Conservation (phyloP, 2,797 vertebrate species). For the Neosilurus hyrtlii region DNA sequence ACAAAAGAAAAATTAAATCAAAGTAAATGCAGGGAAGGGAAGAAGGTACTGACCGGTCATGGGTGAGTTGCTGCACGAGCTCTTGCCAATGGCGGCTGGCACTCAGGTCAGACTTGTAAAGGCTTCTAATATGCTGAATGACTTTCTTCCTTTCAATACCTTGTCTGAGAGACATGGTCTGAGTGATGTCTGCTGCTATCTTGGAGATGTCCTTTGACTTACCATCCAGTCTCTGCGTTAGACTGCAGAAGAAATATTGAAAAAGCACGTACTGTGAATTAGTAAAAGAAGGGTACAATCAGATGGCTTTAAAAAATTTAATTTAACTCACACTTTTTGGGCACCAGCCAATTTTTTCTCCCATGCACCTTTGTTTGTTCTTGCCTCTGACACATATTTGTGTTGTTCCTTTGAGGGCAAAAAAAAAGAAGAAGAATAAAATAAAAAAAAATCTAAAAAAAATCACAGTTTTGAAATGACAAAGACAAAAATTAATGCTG, state of each 20-base stretch:
- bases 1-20: background rate
- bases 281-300: background rate
- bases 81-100: slow-evolving; percentile 97
- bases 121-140: slow-evolving; percentile 93
- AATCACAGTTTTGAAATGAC: background rate
- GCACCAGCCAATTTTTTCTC: slow-evolving; percentile 89
- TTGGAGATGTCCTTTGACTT: slow-evolving; percentile 98
- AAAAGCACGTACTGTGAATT: slow-evolving; percentile 1
- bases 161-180: slow-evolving; percentile 91
- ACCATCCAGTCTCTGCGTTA: slow-evolving; percentile 90
- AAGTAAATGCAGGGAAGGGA: background rate
- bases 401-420: slow-evolving; percentile 80
- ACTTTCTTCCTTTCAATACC: slow-evolving; percentile 97
- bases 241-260: slow-evolving; percentile 68
- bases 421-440: background rate
- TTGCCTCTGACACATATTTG: slow-evolving; percentile 87
- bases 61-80: slow-evolving; percentile 91
- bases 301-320: background rate
- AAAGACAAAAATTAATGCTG: background rate
- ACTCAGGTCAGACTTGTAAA: slow-evolving; percentile 93
- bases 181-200: slow-evolving; percentile 96
- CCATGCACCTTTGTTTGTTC: slow-evolving; percentile 86
- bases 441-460: slow-evolving; percentile 11
- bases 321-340: slow-evolving; percentile 79
- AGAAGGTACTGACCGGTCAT: slow-evolving; percentile 83